These are phyloP conservation scores for Cephalopterus ornatus DNA, from an alignment of 2,113 vertebrate genomes.

Conservation along the genomic window DNA sequence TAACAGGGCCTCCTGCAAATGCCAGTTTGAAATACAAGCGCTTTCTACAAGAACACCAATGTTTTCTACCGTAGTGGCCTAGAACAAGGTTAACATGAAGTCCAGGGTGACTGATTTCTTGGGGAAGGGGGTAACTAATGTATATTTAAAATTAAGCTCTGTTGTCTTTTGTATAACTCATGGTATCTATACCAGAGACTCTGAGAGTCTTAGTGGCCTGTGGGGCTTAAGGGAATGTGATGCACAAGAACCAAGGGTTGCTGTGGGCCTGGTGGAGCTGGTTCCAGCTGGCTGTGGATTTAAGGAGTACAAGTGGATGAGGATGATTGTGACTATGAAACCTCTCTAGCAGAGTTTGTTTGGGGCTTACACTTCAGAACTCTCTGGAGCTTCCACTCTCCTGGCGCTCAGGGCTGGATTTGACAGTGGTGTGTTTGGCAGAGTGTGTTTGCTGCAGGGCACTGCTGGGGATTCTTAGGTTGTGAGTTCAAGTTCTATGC, in stretches of 20 bases:
- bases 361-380: background rate
- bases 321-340: background rate
- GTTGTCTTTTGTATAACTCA: background rate
- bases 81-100: background rate
- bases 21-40: background rate
- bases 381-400: background rate
- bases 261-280: background rate
- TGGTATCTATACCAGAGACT: background rate
- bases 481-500: background rate
- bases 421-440: background rate
- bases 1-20: background rate
- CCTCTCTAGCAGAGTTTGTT: background rate
- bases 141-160: background rate
- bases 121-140: background rate
- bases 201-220: background rate
- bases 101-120: background rate
- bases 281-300: background rate
- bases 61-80: background rate
- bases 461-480: background rate
- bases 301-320: background rate
- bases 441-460: background rate
- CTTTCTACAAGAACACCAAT: too few relatives aligned
- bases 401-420: background rate
- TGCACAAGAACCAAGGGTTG: accelerated
- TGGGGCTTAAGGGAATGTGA: background rate